Conservation (phyloP, 2,888 invertebrate species). For the Reticulitermes lucifugus region DNA sequence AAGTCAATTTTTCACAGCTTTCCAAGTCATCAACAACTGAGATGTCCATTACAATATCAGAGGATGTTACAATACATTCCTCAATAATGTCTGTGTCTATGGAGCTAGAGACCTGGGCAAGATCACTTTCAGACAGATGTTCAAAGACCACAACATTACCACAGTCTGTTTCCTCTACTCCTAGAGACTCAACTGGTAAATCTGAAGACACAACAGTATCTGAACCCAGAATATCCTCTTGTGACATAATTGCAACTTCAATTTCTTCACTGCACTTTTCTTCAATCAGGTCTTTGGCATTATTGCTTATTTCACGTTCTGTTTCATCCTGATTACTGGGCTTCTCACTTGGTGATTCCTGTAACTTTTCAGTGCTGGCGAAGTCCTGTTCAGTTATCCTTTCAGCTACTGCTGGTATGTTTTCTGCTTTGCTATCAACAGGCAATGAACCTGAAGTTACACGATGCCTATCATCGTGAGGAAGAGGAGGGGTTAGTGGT, state of each 20-base stretch:
- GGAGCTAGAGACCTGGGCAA: constrained; percentile 65
- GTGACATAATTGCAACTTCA: constrained; percentile 21
- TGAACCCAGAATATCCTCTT: constrained; percentile 30
- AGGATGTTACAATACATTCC: constrained; percentile 73
- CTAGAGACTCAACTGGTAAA: constrained; percentile 33
- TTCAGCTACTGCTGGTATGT: background rate
- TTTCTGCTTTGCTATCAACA: background rate
- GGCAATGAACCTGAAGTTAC: background rate
- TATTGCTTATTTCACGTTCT: background rate
- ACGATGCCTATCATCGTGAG: background rate
- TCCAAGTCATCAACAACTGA: constrained; percentile 54
- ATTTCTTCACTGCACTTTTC: constrained; percentile 35
- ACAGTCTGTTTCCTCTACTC: constrained; percentile 31
- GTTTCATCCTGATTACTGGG: background rate
- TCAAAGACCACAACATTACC: constrained; percentile 48
- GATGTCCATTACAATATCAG: constrained; percentile 65
- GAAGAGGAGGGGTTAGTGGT: constrained; percentile 57
- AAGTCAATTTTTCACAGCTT: constrained; percentile 12
- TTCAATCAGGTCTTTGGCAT: background rate
- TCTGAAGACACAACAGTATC: constrained; percentile 41
- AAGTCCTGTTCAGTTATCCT: background rate
- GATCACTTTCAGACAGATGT: constrained; percentile 44
- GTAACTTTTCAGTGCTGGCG: constrained; percentile 11
- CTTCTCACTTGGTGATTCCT: constrained; percentile 9
- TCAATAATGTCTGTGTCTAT: constrained; percentile 71